Conservation (phyloP, 2,797 vertebrate genomes). For the Sebastiscus tertius region DNA sequence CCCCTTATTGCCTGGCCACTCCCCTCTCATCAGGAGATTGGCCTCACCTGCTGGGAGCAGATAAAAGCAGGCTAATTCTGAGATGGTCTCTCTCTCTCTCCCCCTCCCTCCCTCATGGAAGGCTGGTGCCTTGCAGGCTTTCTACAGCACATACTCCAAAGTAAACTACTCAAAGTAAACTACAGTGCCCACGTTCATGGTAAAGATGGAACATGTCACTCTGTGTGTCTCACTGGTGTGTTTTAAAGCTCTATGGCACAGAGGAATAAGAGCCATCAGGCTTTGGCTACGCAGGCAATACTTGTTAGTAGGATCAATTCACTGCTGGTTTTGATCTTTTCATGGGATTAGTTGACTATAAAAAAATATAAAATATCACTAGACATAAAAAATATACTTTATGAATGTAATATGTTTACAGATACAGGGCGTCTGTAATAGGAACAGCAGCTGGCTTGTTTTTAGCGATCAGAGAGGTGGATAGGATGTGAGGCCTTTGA, state of each 20-base stretch:
- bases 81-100: too few relatives aligned
- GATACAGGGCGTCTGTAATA: not conserved
- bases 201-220: too few relatives aligned
- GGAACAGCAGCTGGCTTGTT: conserved; percentile 52
- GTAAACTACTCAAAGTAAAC: too few relatives aligned
- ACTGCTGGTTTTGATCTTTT: not conserved
- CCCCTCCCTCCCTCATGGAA: too few relatives aligned
- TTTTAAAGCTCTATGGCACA: not conserved
- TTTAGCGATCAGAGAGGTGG: conserved; percentile 39
- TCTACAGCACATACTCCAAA: too few relatives aligned
- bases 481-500: conserved; percentile 54
- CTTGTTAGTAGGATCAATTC: not conserved
- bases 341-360: not conserved
- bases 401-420: not conserved
- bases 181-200: too few relatives aligned
- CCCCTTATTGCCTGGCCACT: too few relatives aligned
- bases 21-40: too few relatives aligned
- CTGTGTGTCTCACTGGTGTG: not conserved
- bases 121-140: too few relatives aligned
- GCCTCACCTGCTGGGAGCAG: too few relatives aligned
- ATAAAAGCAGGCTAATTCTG: too few relatives aligned
- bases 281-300: not conserved
- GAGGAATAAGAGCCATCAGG: not conserved
- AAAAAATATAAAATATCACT: not conserved
- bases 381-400: not conserved